Evolutionary conservation across 2,797 vertebrate genomes (phyloP), one percentile per base, ranked within the genome.

Genomic region (Tympanoctomys barrerae): DNA sequence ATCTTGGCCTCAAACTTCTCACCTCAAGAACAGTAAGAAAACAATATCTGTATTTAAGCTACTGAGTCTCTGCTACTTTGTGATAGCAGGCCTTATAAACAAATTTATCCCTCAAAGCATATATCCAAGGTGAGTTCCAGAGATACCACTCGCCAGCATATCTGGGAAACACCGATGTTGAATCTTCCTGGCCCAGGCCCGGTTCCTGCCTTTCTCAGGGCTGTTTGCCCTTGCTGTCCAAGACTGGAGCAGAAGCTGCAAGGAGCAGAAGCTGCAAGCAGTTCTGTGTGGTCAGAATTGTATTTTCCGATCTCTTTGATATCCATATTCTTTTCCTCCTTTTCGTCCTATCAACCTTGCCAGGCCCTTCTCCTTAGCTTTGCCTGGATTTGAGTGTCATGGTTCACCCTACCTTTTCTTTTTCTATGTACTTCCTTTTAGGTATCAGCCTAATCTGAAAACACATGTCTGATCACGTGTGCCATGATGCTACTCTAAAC

Each of bases 391-490:
- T 28, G n/a, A 24, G 16, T 54, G 52, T 6, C n/a, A 1, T 22
- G 12, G 54, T 3, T 19, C 16, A 86, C 14, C 19, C 33, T 70
- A 54, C 2, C 21, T 33, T 2, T 89, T 52, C 8, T 52, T 18
- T 46, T 79, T 42, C 28, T 14, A 24, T 9, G 19, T 5, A 57
- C 52, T 80, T 89, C 24, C 49, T 70, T 68, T 26, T 77, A 77
- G 70, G 6, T 90, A 80, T 42, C n/a, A 14, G 42, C 62, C 78
- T 90, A 57, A 84, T 79, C 71, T 81, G 42, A 70, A 92, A 96
- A 39, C 54, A 68, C 4, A 70, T 28, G 7, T 89, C 31, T 73
- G 39, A 81, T 73, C 59, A 22, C 3, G 7, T 59, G 21, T 49
- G 46, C 22, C 75, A 80, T 31, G 46, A 21, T 89, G 31, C 70